Evolutionary conservation across 2,113 vertebrate genomes (phyloP).

Genomic region (Tautogolabrus adspersus): DNA sequence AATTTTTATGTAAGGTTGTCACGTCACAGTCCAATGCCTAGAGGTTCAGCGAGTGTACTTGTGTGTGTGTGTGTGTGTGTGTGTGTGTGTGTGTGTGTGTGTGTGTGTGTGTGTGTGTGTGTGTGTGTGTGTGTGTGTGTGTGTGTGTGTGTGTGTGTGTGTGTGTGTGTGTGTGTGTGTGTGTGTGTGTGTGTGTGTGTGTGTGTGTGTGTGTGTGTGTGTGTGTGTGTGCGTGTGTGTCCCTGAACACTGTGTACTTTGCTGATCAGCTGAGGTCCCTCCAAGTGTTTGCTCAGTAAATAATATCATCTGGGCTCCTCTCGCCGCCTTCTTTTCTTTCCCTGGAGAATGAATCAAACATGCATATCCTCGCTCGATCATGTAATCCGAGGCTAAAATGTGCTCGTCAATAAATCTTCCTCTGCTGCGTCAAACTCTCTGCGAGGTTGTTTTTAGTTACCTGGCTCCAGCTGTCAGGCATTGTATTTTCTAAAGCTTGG

Average conservation of each 20-base stretch:
- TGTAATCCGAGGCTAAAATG: constrained; percentile 22
- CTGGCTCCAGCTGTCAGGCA: constrained; percentile 26
- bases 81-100: too few species aligned
- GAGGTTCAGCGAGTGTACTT: constrained; percentile 17
- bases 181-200: not conserved
- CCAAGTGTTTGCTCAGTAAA: constrained; percentile 66
- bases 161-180: not conserved
- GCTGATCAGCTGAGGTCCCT: constrained; percentile 56
- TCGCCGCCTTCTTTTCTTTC: constrained; percentile 3
- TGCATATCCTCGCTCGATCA: constrained; percentile 17
- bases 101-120: not conserved
- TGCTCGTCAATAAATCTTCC: constrained; percentile 30
- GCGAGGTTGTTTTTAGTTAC: constrained; percentile 39
- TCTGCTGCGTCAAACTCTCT: constrained; percentile 22
- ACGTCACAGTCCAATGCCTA: constrained; percentile 33
- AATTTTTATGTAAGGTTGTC: constrained; percentile 23
- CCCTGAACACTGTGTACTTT: constrained; percentile 53
- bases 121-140: constrained; percentile 19
- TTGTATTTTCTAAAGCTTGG: constrained; percentile 35
- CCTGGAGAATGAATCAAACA: constrained; percentile 6
- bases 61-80: constrained; percentile 7
- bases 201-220: not conserved
- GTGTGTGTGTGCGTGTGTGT: constrained; percentile 18
- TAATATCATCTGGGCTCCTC: constrained; percentile 50
- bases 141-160: constrained; percentile 15